These are phyloP conservation scores for Ladona fulva DNA, from an alignment of 1,140 invertebrate genomes.

Conservation along the genomic window DNA sequence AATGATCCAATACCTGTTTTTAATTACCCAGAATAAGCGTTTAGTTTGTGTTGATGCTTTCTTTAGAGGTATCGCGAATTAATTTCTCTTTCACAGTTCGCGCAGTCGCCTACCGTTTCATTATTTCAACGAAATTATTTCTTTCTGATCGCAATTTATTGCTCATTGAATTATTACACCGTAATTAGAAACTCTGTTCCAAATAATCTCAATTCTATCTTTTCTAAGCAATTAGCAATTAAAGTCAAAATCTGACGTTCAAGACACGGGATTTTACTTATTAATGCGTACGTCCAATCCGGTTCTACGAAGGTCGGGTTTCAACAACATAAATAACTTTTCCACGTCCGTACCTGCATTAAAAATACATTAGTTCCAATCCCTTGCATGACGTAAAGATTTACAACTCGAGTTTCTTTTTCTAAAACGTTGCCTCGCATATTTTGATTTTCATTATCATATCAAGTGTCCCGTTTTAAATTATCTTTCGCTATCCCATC, in stretches of 20 bases:
- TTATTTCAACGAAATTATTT: too few species aligned
- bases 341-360: neutral
- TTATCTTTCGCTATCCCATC: neutral
- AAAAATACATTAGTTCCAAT: constrained; percentile 8
- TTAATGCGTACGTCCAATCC: neutral
- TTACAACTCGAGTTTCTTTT: neutral
- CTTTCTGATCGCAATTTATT: too few species aligned
- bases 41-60: too few species aligned
- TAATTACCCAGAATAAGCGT: too few species aligned
- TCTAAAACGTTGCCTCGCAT: neutral
- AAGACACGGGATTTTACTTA: neutral
- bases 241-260: neutral
- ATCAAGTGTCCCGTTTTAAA: neutral
- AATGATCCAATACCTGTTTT: too few species aligned
- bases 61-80: too few species aligned
- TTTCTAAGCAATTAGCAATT: neutral
- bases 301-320: neutral
- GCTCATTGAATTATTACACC: neutral
- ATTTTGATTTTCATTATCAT: neutral
- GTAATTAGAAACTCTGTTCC: neutral
- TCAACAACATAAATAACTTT: neutral
- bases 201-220: neutral
- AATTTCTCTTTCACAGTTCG: too few species aligned
- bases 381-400: neutral
- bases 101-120: too few species aligned